These are phyloP conservation scores for Spialia ferax DNA, from an alignment of 2,888 invertebrate species.

Conservation along the genomic window DNA sequence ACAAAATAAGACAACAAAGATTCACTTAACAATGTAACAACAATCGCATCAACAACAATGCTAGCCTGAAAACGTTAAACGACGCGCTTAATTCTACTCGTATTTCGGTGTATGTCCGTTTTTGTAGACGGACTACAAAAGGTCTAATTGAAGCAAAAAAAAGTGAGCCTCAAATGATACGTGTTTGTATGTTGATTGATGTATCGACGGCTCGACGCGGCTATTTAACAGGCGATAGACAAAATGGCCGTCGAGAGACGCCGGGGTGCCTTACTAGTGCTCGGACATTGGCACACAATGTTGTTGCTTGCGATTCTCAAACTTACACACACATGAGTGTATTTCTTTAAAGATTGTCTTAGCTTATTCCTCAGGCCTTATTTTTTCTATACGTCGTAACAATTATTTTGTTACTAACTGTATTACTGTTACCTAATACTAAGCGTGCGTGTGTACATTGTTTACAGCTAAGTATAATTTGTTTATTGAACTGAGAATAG, in stretches of 20 bases:
- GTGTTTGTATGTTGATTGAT: slow-evolving; percentile 79
- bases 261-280: slow-evolving; percentile 71
- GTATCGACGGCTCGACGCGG: slow-evolving; percentile 80
- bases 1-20: slow-evolving; percentile 50
- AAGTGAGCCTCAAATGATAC: slow-evolving; percentile 65
- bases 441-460: no score
- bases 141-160: slow-evolving; percentile 84
- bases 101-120: slow-evolving; percentile 69
- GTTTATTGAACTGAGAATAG: no score
- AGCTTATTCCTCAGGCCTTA: no score
- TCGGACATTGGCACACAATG: slow-evolving; percentile 60
- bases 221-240: slow-evolving; percentile 85
- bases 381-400: no score
- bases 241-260: slow-evolving; percentile 76
- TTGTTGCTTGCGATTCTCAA: slow-evolving; percentile 61
- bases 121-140: slow-evolving; percentile 65
- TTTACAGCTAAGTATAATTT: no score
- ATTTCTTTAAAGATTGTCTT: neutral
- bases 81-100: slow-evolving; percentile 80
- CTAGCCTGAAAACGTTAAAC: slow-evolving; percentile 63
- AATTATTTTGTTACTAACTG: no score
- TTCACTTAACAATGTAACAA: slow-evolving; percentile 61
- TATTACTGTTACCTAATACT: no score
- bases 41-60: slow-evolving; percentile 56
- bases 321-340: slow-evolving; percentile 45